Evolutionary conservation across 2,113 vertebrate genomes (phyloP).

Genomic region (Choloepus hoffmanni): DNA sequence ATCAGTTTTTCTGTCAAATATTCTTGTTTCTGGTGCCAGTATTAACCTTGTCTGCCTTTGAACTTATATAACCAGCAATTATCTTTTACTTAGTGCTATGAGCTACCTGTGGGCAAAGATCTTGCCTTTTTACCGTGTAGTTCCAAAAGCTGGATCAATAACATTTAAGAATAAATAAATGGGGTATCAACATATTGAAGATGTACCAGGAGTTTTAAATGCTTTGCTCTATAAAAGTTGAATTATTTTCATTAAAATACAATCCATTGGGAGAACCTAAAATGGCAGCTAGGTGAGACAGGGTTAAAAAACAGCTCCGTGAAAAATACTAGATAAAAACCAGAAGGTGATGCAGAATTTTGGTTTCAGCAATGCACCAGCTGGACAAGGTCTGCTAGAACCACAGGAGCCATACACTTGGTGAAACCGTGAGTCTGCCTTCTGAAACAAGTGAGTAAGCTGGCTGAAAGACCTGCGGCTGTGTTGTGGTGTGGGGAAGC

Average conservation of each 20-base stretch:
- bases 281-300: too few species aligned
- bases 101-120: neutral
- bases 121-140: neutral
- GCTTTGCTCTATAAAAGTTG: neutral
- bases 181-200: neutral
- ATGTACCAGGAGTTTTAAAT: neutral
- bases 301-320: too few species aligned
- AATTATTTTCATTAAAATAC: constrained; percentile 51
- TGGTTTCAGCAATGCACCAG: too few species aligned
- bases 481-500: too few species aligned
- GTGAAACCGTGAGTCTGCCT: too few species aligned
- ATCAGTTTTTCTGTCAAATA: neutral
- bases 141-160: neutral
- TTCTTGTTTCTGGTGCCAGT: neutral
- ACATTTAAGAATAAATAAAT: neutral
- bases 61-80: neutral
- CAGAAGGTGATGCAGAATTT: too few species aligned
- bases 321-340: too few species aligned
- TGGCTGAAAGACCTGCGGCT: too few species aligned
- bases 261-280: neutral
- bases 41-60: neutral
- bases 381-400: too few species aligned
- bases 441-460: too few species aligned
- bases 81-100: neutral
- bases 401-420: too few species aligned